Base-by-base conservation (phyloP, 2,113 vertebrate species). In the Perccottus glenii region DNA sequence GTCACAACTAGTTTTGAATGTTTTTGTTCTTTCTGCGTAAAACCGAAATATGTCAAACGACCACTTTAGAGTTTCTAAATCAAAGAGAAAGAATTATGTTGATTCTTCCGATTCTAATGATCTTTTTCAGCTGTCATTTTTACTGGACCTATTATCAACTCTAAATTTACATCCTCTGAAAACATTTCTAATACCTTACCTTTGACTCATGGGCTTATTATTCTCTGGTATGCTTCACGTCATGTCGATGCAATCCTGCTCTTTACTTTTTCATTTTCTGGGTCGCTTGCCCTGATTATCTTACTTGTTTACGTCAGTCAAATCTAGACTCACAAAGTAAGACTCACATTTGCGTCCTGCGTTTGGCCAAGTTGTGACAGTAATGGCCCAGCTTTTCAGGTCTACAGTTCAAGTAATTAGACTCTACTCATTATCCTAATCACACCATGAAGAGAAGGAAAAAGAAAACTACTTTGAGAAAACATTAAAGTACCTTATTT, bases 201-300 rank as follows among this genome's bases (percentile, higher is more conserved):
- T 55, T 6, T 90, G 76, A 85, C 51, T 86, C 87, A 78, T 40
- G 0, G 1, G 43, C 42, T 67, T 52, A 57, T 70, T 72, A 59
- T 61, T 58, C 60, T 75, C 53, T 67, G 12, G 52, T 16, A 16
- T 61, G 67, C 67, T 61, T 62, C 47, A 60, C 9, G 55, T 61
- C 59, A 73, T 67, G 12, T 65, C 62, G 70, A 70, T 36, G 5
- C 40, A 58, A 70, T 80, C 36, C 55, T 12, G 44, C 19, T 68
- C 36, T 33, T 40, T 36, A 59, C 48, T n/a, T 12, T 62, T 44
- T 50, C 11, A 9, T 8, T n/a, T 47, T 69, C 71, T 61, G 15
- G 42, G 46, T 73, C n/a, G 42, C 32, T n/a, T 42, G 50, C 36
- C 50, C 19, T 70, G 11, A 69, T 10, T 45, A 15, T 15, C 10